Evolutionary conservation across 2,797 vertebrate species (phyloP).

Genomic region (Sciurus carolinensis): DNA sequence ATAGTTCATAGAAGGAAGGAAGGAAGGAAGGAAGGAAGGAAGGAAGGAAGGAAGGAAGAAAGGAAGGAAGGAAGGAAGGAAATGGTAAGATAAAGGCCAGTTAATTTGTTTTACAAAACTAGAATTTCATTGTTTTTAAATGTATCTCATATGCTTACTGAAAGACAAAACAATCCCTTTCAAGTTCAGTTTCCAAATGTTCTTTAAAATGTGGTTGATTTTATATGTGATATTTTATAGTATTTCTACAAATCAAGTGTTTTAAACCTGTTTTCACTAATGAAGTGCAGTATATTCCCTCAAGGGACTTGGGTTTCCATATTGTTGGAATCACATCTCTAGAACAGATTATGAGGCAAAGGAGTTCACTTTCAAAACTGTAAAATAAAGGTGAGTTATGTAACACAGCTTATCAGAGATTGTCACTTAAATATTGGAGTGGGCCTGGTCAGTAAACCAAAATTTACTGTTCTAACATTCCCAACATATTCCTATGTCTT

Average conservation of each 20-base stretch:
- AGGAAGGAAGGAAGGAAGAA: no score
- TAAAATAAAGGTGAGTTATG: constrained; percentile 69
- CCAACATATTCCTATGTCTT: constrained; percentile 27
- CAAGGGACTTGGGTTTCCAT: constrained; percentile 15
- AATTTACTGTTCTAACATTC: constrained; percentile 51
- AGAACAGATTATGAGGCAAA: constrained; percentile 41
- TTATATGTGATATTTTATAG: background rate
- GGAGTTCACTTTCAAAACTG: constrained; percentile 45
- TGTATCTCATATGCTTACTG: background rate
- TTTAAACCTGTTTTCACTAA: constrained; percentile 23
- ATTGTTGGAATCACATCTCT: constrained; percentile 20
- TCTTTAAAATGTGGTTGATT: constrained; percentile 22
- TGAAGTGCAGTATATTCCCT: background rate
- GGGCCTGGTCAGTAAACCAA: constrained; percentile 64
- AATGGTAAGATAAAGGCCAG: background rate
- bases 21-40: no score
- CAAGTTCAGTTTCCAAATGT: constrained; percentile 55
- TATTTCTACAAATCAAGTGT: constrained; percentile 39
- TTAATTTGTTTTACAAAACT: background rate
- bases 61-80: no score
- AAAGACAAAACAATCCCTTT: background rate
- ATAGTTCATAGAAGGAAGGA: background rate
- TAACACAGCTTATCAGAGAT: constrained; percentile 47
- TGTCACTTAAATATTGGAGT: constrained; percentile 56
- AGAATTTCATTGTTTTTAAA: background rate